Base-by-base conservation (phyloP, 2,113 vertebrate genomes). In the Pogona vitticeps region DNA sequence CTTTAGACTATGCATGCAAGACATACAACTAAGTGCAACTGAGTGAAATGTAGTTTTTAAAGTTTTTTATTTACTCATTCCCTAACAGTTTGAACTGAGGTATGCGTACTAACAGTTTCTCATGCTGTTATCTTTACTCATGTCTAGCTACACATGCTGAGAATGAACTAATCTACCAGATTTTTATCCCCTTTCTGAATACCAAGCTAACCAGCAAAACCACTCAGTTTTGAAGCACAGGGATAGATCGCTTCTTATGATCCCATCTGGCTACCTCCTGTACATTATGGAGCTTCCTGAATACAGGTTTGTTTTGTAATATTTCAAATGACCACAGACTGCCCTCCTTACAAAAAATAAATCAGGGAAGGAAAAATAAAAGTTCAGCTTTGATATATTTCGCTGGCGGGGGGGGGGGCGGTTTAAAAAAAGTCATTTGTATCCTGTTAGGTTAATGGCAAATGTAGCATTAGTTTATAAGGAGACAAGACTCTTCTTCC, bases 81-180 rank as follows among this genome's bases (percentile, higher is more conserved):
- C 97, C 98, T 98, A 97, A 97, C 97, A 97, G 97, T 97, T 97
- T 98, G 97, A 97, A 97, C 97, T 98, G 98, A 99, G 98, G 98
- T 99, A 98, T 98, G 98, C 96, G 96, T 96, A 97, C 97, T 97
- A 97, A 98, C 96, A 95, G 96, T 97, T 97, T 98, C 97, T 98
- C 98, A 99, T 98, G 98, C 98, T 97, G 98, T 97, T 98, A 97
- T 97, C 97, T 98, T 98, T 97, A 98, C 98, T 98, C 97, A 97
- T 97, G 98, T 98, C 96, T 96, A 98, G 97, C 98, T 98, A 97
- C 97, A 97, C 98, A 98, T 98, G 98, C 98, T 98, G 97, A 98
- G 97, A 97, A 98, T 96, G 97, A 97, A 97, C 97, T 97, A 98
- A 98, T 97, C 97, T 97, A 98, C 97, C 97, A 95, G 97, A 97